These are phyloP conservation scores for Eumacrocentrus americanus DNA, from an alignment of 2,888 invertebrate species.

Conservation along the genomic window DNA sequence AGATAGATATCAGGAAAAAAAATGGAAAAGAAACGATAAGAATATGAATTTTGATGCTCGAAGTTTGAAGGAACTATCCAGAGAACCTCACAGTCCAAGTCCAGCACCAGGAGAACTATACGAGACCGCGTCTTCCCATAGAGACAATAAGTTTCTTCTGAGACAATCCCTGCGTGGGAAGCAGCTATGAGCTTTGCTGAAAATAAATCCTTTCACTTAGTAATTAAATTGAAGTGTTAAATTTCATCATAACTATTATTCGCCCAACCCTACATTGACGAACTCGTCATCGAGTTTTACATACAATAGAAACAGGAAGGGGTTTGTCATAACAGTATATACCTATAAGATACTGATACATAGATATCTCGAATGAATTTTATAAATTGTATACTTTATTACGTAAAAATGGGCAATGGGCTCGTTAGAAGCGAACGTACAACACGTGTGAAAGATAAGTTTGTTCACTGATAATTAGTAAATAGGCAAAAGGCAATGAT, in stretches of 20 bases:
- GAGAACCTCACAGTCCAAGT: too few relatives aligned
- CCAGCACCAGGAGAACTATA: too few relatives aligned
- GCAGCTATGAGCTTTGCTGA: conserved; percentile 17
- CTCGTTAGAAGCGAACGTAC: conserved; percentile 21
- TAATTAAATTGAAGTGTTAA: conserved; percentile 9
- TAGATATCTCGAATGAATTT: conserved; percentile 10
- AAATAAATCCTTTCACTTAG: conserved; percentile 27
- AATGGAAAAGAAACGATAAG: neutral
- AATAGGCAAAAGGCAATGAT: conserved; percentile 16
- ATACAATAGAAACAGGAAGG: conserved; percentile 16
- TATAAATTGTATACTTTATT: conserved; percentile 34
- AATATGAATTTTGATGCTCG: too few relatives aligned
- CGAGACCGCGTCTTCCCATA: conserved; percentile 28
- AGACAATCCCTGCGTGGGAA: conserved; percentile 23
- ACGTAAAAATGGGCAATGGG: conserved; percentile 36
- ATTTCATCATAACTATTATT: conserved; percentile 13
- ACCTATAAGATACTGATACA: neutral
- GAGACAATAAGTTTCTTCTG: conserved; percentile 12
- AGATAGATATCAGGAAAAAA: neutral
- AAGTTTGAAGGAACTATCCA: too few relatives aligned
- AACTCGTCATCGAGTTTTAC: neutral
- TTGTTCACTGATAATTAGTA: neutral
- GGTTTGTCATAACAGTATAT: conserved; percentile 1
- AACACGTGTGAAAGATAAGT: neutral
- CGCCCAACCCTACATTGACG: conserved; percentile 15